Conservation (phyloP, 92 coral and sea anemone species). For the Isaurus tuberculatus region DNA sequence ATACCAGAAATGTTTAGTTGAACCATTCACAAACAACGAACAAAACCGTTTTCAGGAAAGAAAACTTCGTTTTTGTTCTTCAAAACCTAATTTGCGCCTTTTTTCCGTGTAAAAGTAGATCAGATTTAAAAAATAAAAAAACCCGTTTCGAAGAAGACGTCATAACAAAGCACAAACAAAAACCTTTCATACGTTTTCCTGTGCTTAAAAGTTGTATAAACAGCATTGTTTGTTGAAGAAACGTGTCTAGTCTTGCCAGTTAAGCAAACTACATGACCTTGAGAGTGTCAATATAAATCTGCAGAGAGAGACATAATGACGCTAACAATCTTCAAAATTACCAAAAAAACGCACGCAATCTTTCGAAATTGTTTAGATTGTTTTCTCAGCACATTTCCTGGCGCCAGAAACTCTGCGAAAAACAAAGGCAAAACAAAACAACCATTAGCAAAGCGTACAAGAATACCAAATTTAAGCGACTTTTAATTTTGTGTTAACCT, state of each 20-base stretch:
- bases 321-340: slow-evolving; percentile 26
- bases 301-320: slow-evolving; percentile 30
- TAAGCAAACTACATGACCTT: slow-evolving; percentile 30
- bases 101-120: not conserved
- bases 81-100: slow-evolving; percentile 5
- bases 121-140: not conserved
- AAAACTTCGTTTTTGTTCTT: not conserved
- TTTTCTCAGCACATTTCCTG: slow-evolving; percentile 37
- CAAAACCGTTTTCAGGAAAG: not conserved
- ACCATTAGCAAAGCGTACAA: slow-evolving; percentile 10
- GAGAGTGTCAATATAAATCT: slow-evolving; percentile 31
- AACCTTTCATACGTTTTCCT: slow-evolving; percentile 25
- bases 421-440: slow-evolving; percentile 41
- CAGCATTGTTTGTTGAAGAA: slow-evolving; percentile 45
- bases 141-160: not conserved
- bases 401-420: slow-evolving; percentile 45
- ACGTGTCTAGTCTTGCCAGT: slow-evolving; percentile 28
- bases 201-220: slow-evolving; percentile 16
- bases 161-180: slow-evolving; percentile 20
- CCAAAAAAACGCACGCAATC: slow-evolving; percentile 41
- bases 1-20: not conserved
- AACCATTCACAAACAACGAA: not conserved
- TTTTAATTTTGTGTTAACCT: not conserved
- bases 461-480: not conserved
- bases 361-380: slow-evolving; percentile 45